phyloP scores from a whole-genome alignment of 2,888 invertebrate species.

The Epirrhoe alternata region DNA sequence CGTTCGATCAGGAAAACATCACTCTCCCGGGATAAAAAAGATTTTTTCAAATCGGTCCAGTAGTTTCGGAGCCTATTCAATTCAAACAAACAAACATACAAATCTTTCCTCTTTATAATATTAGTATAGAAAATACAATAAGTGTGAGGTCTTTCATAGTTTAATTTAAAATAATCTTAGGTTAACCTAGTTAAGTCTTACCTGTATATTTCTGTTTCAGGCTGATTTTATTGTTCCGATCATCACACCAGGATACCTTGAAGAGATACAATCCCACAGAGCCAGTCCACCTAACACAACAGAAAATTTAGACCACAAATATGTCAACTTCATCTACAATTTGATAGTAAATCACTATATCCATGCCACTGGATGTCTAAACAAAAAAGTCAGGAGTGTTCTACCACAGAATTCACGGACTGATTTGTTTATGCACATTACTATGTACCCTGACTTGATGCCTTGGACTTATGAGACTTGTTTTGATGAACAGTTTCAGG shows the following conservation, averaged over 20 bases:
- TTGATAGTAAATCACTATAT: slow-evolving; percentile 77
- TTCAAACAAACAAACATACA: too few species aligned
- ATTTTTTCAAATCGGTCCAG: too few species aligned
- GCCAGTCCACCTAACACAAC: slow-evolving; percentile 66
- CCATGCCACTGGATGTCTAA: slow-evolving; percentile 76
- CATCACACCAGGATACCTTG: slow-evolving; percentile 79
- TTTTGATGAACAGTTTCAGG: slow-evolving; percentile 77
- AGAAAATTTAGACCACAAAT: slow-evolving; percentile 78
- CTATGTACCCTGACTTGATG: slow-evolving; percentile 76
- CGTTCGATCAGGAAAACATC: too few species aligned
- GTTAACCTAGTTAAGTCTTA: slow-evolving; percentile 3
- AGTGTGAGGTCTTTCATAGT: too few species aligned
- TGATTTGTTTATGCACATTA: slow-evolving; percentile 63
- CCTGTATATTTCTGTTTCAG: slow-evolving; percentile 60
- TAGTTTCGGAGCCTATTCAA: too few species aligned
- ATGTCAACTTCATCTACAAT: slow-evolving; percentile 79
- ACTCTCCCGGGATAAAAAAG: too few species aligned
- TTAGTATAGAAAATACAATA: too few species aligned
- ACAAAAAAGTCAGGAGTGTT: slow-evolving; percentile 79
- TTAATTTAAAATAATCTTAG: too few species aligned
- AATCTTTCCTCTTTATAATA: too few species aligned
- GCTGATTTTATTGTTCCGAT: slow-evolving; percentile 84
- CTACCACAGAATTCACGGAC: slow-evolving; percentile 68
- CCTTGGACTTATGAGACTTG: slow-evolving; percentile 79
- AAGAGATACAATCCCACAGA: slow-evolving; percentile 71